phyloP scores from a whole-genome alignment of 1,140 invertebrate genomes.

The Eupeodes corollae region DNA sequence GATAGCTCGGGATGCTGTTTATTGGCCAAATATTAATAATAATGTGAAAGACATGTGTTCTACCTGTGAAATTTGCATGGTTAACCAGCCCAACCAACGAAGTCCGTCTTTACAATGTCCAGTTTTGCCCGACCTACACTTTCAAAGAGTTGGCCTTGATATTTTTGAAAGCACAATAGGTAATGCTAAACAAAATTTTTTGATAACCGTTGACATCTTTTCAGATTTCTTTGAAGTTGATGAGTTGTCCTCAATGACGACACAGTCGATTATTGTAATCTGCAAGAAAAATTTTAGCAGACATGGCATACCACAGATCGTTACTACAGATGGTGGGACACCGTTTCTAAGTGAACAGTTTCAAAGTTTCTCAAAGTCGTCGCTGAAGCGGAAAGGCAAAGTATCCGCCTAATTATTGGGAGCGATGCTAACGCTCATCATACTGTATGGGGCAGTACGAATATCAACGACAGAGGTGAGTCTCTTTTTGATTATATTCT shows the following conservation, averaged over 20 bases:
- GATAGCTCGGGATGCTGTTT: constrained; percentile 19
- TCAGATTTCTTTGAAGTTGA: constrained; percentile 5
- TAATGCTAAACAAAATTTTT: not conserved
- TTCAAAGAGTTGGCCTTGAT: constrained; percentile 7
- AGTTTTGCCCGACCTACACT: constrained; percentile 6
- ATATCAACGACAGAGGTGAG: too few species aligned
- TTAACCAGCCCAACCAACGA: not conserved
- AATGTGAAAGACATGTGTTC: not conserved
- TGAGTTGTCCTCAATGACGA: constrained; percentile 6
- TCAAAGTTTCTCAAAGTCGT: constrained; percentile 12
- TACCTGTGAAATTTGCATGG: constrained; percentile 5
- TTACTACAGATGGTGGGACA: constrained; percentile 12
- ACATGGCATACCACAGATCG: constrained; percentile 16
- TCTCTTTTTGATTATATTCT: too few species aligned
- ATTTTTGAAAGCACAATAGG: not conserved
- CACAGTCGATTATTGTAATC: constrained; percentile 10
- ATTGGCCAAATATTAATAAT: constrained; percentile 17
- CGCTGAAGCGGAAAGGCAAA: too few species aligned
- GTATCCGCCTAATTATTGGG: too few species aligned
- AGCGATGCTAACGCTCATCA: too few species aligned
- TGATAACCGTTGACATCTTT: constrained; percentile 5
- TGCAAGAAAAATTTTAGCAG: constrained; percentile 18
- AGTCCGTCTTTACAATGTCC: constrained; percentile 2
- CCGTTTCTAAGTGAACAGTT: constrained; percentile 6
- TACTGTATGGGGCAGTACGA: too few species aligned